Evolutionary conservation across 2,888 invertebrate species (phyloP), one percentile per base, ranked within the genome.

Genomic region (Xestoiulus laeticollis): DNA sequence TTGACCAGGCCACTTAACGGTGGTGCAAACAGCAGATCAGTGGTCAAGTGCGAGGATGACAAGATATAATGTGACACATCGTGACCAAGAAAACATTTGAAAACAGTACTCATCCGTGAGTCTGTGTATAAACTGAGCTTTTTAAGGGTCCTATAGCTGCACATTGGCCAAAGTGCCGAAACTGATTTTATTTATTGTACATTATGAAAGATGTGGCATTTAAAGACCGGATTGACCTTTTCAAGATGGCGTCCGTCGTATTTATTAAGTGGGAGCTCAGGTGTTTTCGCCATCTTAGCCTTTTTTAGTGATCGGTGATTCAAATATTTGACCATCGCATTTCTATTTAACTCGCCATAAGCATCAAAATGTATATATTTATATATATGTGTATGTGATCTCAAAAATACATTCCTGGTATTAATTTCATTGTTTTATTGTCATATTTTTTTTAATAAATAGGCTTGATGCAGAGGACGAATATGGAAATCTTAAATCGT

Each of bases 381-480:
- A 6, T 38, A 38, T 38, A 38, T 38, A 38, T 38, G 6, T 38
- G 38, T 6, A n/a, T 83, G 30, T 83, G 83, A 83, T 83, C 83
- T 83, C 83, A 83, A 16, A 26, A 8, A 12, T 33, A 83, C 83
- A 83, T 83, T 83, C 83, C 83, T 2, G 83, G 83, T 83, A 83
- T 83, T 83, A 83, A 83, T 14, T 33, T 83, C 19, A 1, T 83
- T 83, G 53, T 2, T n/a, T 1, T n/a, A n/a, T n/a, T n/a, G n/a
- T n/a, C n/a, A n/a, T n/a, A n/a, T n/a, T 16, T 19, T n/a, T 16
- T 19, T 53, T 19, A 53, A 53, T 53, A 19, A 53, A 53, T n/a
- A 53, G 4, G 53, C n/a, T 19, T n/a, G n/a, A n/a, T n/a, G n/a
- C n/a, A 38, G 38, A 38, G 38, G 16, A 48, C 16, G 12, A 16